Evolutionary conservation across 2,797 vertebrate genomes (phyloP).

Genomic region (Luscinia megarhynchos): DNA sequence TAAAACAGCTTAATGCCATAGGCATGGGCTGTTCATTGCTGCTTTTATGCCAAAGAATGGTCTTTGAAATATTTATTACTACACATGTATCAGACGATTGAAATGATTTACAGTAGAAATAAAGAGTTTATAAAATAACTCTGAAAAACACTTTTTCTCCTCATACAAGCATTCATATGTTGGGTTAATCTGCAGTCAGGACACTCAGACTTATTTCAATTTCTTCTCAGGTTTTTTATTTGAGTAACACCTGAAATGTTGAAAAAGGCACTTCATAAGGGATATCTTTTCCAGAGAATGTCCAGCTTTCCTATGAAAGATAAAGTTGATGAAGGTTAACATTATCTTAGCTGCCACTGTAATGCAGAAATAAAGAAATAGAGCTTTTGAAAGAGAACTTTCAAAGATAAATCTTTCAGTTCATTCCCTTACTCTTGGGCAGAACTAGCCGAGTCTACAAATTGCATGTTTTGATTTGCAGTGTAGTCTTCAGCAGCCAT

Average conservation of each 20-base stretch:
- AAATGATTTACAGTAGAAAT: background rate
- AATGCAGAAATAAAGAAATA: background rate
- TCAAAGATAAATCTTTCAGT: background rate
- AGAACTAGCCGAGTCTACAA: rapidly evolving
- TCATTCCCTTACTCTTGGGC: background rate
- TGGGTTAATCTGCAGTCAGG: background rate
- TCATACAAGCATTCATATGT: background rate
- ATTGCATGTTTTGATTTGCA: background rate
- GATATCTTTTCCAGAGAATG: background rate
- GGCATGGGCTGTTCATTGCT: background rate
- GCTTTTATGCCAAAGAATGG: background rate
- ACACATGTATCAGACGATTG: background rate
- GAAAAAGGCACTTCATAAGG: background rate
- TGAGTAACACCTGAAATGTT: background rate
- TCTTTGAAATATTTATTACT: background rate
- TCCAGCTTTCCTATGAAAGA: background rate
- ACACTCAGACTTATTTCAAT: background rate
- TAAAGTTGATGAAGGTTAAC: background rate
- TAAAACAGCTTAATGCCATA: background rate
- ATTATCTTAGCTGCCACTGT: background rate
- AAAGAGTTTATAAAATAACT: background rate
- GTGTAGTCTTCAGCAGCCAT: background rate
- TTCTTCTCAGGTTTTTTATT: constrained; percentile 1
- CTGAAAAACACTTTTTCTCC: background rate
- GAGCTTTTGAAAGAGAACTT: background rate